Evolutionary conservation across 2,113 vertebrate genomes (phyloP), one percentile per base, ranked within the genome.

Genomic region (Ailuropoda melanoleuca): DNA sequence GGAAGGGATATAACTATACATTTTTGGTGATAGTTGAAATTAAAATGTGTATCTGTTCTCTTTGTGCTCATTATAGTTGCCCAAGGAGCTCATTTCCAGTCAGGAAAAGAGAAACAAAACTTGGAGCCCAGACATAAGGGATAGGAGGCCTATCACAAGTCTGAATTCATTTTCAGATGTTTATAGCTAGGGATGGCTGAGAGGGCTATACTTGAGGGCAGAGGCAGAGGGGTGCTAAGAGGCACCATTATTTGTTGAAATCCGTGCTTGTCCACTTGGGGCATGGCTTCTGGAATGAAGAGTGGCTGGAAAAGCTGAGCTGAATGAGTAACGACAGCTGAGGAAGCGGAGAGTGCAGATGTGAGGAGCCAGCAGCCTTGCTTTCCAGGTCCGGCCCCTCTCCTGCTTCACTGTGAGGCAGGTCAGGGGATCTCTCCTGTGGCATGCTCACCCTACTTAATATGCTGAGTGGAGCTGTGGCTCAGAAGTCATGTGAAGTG

Each of bases 61-160:
- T 56, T 84, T 88, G 46, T 60, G 87, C 50, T 37, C 68, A 8
- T 13, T 90, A 31, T 58, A 86, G 48, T 58, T 75, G 13, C n/a
- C 37, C 19, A 1, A 93, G 56, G 19, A 48, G 23, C 29, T 91
- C 72, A 95, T 90, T 93, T 46, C 93, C 46, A 85, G 26, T 60
- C 92, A 93, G 15, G 74, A 85, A 92, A 93, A 90, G 43, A 96
- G 46, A 64, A n/a, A 48, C 4, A 94, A 34, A 82, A 87, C 70
- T 15, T 55, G 70, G 19, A 97, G 31, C 37, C 66, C 53, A 95
- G 62, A 62, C 3, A 0, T 39, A 55, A 72, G 53, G n/a, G 39
- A 8, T 7, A 4, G 15, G 31, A 85, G 68, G 14, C 34, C 78
- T 58, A 3, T 66, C 64, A 23, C 29, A 74, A 43, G 24, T 96